A percentile compares a stretch with the other conserved stretches of the same genome.
Conservation (phyloP, 1,140 invertebrate species). For the Daktulosphaira vitifoliae region DNA sequence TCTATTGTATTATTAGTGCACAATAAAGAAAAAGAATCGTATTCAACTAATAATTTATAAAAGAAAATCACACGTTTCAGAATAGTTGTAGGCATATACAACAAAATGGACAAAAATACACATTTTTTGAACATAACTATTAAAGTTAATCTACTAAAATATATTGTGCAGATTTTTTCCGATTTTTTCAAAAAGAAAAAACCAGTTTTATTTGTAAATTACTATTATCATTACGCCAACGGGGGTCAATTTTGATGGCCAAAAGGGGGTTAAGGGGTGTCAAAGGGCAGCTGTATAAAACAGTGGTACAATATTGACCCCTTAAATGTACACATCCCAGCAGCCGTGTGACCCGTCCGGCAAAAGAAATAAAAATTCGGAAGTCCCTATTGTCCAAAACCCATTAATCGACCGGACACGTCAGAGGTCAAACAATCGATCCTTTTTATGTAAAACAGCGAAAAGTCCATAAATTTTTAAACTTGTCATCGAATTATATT, state of each 20-base stretch:
- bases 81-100: no score
- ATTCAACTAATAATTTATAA: no score
- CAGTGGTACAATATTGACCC: conserved; percentile 31
- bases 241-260: conserved; percentile 29
- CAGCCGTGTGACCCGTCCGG: conserved; percentile 29
- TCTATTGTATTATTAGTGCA: no score
- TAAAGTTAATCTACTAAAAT: neutral
- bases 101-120: no score
- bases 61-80: no score
- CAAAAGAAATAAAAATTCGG: conserved; percentile 34
- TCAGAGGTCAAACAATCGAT: conserved; percentile 32
- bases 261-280: conserved; percentile 30
- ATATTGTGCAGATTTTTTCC: conserved; percentile 22
- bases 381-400: conserved; percentile 30
- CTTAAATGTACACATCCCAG: conserved; percentile 20
- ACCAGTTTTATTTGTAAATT: conserved; percentile 33
- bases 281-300: conserved; percentile 33
- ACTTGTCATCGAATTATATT: conserved; percentile 33
- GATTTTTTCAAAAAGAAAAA: conserved; percentile 20
- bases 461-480: conserved; percentile 34
- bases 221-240: conserved; percentile 28
- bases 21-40: no score
- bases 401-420: conserved; percentile 33
- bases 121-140: no score
- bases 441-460: conserved; percentile 33